Evolutionary conservation across 2,888 invertebrate species (phyloP).

Genomic region (Salpingus planirostris): DNA sequence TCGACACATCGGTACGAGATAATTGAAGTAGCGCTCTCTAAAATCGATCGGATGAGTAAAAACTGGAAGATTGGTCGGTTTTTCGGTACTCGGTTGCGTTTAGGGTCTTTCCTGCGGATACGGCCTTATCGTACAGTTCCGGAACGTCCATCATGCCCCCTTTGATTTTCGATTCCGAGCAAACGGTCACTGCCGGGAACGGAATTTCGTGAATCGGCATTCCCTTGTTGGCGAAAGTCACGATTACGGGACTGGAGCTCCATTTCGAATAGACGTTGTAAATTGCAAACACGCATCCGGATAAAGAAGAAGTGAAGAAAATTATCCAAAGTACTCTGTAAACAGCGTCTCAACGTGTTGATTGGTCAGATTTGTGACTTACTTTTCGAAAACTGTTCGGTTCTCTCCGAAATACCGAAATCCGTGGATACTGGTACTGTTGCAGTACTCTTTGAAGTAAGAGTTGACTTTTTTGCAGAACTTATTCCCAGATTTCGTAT

Average conservation of each 20-base stretch:
- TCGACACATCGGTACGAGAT: too few species aligned
- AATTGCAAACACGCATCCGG: constrained; percentile 49
- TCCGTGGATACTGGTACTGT: constrained; percentile 2
- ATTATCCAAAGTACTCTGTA: constrained; percentile 55
- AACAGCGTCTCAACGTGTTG: constrained; percentile 14
- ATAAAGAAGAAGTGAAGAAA: constrained; percentile 49
- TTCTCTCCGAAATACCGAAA: constrained; percentile 2
- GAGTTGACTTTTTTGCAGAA: too few species aligned
- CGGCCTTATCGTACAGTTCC: constrained; percentile 1
- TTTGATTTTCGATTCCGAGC: constrained; percentile 23
- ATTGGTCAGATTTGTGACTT: neutral
- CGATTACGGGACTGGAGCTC: constrained; percentile 60
- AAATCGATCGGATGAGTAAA: neutral
- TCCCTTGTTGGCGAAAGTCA: constrained; percentile 63
- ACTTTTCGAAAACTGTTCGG: constrained; percentile 3
- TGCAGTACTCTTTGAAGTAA: constrained; percentile 3
- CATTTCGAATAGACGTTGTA: constrained; percentile 58
- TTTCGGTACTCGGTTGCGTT: neutral
- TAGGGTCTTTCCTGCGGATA: neutral
- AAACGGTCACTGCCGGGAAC: constrained; percentile 38
- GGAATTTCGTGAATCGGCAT: constrained; percentile 55
- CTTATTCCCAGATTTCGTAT: too few species aligned
- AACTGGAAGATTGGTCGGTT: neutral
- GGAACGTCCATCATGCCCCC: neutral
- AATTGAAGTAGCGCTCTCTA: too few species aligned